Evolutionary conservation across 2,113 vertebrate genomes (phyloP).

Genomic region (Ellobius talpinus): DNA sequence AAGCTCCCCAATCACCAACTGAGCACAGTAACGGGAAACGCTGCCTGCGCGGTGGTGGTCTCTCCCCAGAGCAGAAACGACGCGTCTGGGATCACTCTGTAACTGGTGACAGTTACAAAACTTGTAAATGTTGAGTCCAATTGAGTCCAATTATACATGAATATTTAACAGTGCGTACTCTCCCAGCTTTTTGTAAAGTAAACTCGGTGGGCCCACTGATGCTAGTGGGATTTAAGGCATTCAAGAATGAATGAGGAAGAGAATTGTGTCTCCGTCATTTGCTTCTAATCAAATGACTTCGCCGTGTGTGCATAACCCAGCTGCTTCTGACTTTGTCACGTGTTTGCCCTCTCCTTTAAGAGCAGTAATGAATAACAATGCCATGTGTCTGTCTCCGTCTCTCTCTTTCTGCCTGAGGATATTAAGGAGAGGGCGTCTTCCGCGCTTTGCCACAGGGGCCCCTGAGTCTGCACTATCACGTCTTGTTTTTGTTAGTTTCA

Average conservation of each 20-base stretch:
- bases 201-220: neutral
- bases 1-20: neutral
- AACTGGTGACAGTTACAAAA: neutral
- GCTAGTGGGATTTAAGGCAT: neutral
- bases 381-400: neutral
- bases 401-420: neutral
- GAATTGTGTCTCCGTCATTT: neutral
- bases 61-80: neutral
- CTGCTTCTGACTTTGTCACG: neutral
- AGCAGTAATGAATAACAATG: neutral
- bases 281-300: neutral
- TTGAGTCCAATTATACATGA: neutral
- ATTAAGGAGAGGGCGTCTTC: neutral
- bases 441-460: neutral
- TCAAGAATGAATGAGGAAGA: neutral
- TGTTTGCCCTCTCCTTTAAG: neutral
- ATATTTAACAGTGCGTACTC: neutral
- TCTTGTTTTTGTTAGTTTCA: neutral
- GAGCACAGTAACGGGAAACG: neutral
- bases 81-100: neutral
- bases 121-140: neutral
- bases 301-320: neutral
- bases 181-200: neutral
- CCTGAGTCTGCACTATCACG: neutral
- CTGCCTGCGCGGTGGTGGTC: neutral